Evolutionary conservation across 2,113 vertebrate genomes (phyloP).

Genomic region (Enhydra lutris): DNA sequence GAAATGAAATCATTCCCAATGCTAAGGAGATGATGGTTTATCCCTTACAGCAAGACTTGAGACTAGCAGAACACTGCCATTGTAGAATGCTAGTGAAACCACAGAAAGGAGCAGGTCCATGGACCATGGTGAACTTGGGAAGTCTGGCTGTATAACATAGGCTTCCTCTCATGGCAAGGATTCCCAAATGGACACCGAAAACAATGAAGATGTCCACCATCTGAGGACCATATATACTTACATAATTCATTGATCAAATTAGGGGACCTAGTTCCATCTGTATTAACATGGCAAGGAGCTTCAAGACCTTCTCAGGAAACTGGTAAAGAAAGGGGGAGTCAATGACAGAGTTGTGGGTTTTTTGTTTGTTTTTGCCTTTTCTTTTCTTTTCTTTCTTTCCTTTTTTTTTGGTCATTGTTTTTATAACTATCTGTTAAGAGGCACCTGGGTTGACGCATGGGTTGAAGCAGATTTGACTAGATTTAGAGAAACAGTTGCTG

Average conservation of each 20-base stretch:
- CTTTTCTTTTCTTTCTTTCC: background rate
- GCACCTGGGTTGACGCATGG: background rate
- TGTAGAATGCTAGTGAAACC: accelerated
- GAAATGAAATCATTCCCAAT: background rate
- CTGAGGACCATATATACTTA: background rate
- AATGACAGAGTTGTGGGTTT: background rate
- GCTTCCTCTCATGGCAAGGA: background rate
- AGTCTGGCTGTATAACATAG: background rate
- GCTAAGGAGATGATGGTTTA: background rate
- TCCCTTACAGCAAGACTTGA: background rate
- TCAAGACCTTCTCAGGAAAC: background rate
- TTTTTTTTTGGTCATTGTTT: background rate
- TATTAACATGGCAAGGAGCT: background rate
- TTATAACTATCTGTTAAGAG: background rate
- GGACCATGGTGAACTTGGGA: background rate
- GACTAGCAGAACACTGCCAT: background rate
- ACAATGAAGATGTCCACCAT: background rate
- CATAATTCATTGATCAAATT: background rate
- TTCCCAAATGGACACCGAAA: background rate
- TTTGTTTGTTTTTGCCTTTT: background rate
- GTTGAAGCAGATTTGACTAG: background rate
- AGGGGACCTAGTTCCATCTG: background rate
- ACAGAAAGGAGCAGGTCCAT: background rate
- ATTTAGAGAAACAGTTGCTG: background rate
- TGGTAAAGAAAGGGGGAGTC: background rate